Conservation (phyloP, 2,888 invertebrate genomes). For the Buathra laborator region DNA sequence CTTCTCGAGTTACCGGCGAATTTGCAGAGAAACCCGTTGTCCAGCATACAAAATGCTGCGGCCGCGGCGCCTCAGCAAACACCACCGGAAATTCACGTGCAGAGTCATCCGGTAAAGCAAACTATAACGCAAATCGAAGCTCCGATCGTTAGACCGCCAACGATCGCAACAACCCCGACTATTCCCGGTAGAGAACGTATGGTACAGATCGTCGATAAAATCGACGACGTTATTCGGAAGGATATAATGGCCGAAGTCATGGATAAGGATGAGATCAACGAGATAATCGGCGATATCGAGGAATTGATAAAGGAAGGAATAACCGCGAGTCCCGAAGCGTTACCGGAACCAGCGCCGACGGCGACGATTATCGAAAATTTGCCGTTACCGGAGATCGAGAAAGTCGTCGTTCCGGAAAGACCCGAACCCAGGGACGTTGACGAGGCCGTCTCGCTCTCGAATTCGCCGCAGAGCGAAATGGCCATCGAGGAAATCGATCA, state of each 20-base stretch:
- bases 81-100: constrained; percentile 46
- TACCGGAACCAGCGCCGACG: constrained; percentile 59
- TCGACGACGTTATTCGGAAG: constrained; percentile 82
- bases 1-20: constrained; percentile 87
- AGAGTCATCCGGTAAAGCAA: constrained; percentile 62
- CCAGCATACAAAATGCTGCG: constrained; percentile 72
- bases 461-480: constrained; percentile 86
- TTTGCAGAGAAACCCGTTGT: constrained; percentile 78
- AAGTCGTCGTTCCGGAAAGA: constrained; percentile 72
- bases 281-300: constrained; percentile 83
- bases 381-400: constrained; percentile 64
- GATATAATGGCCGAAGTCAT: constrained; percentile 82
- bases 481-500: constrained; percentile 87
- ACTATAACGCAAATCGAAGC: constrained; percentile 47
- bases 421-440: constrained; percentile 85
- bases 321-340: constrained; percentile 78
- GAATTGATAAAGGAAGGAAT: constrained; percentile 83
- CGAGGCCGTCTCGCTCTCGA: constrained; percentile 84
- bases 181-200: constrained; percentile 78
- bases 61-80: constrained; percentile 69
- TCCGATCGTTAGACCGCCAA: constrained; percentile 53
- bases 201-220: constrained; percentile 82
- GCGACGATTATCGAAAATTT: constrained; percentile 71
- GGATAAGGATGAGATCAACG: constrained; percentile 84
- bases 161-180: constrained; percentile 65